These are phyloP conservation scores for Andrena chrysosceles DNA, from an alignment of 2,888 invertebrate species.

Conservation along the genomic window DNA sequence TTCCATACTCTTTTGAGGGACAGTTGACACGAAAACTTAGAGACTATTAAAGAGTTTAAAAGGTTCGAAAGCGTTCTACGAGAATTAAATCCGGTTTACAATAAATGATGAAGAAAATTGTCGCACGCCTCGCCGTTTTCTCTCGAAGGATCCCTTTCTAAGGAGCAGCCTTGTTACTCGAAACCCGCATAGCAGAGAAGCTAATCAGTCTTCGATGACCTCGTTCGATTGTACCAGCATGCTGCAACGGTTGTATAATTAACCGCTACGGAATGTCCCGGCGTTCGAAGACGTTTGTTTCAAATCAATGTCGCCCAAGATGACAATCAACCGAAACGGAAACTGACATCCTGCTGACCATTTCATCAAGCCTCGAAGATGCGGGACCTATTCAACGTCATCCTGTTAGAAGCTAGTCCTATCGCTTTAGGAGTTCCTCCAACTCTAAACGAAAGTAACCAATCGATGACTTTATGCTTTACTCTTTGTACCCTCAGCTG, in stretches of 20 bases:
- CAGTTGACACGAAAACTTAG: too few relatives aligned
- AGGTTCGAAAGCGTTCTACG: too few relatives aligned
- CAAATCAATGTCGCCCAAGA: conserved; percentile 19
- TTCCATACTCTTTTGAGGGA: too few relatives aligned
- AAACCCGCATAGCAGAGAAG: conserved; percentile 13
- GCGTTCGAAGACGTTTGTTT: conserved; percentile 24
- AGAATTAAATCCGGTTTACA: background rate
- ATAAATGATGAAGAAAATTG: background rate
- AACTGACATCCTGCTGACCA: background rate
- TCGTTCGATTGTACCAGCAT: conserved; percentile 25
- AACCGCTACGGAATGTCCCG: conserved; percentile 11
- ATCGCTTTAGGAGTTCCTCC: conserved; percentile 5
- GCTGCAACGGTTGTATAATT: conserved; percentile 15
- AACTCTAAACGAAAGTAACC: conserved; percentile 13
- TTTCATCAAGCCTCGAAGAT: background rate
- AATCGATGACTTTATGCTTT: conserved; percentile 23
- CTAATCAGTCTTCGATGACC: conserved; percentile 40
- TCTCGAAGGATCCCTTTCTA: background rate
- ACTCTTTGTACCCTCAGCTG: background rate
- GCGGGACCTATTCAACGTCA: background rate
- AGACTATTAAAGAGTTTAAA: too few relatives aligned
- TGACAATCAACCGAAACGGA: background rate
- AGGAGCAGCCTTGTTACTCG: background rate
- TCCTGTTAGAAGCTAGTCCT: background rate
- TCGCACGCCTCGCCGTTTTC: background rate